phyloP scores from a whole-genome alignment of 2,888 invertebrate species.

The Chironomus tentans region DNA sequence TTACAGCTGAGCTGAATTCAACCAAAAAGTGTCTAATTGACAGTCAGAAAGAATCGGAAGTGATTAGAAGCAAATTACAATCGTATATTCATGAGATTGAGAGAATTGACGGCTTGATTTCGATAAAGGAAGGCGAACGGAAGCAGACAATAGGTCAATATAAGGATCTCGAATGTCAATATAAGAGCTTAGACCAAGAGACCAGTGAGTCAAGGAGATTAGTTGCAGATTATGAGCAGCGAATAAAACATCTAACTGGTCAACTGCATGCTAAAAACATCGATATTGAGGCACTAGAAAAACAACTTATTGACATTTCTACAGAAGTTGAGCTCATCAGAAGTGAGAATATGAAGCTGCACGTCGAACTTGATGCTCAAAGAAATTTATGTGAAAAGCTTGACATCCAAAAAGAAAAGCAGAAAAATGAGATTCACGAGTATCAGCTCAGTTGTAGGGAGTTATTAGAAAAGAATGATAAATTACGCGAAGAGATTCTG shows the following conservation, averaged over 20 bases:
- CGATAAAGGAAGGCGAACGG: slow-evolving; percentile 7
- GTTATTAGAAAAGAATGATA: slow-evolving; percentile 13
- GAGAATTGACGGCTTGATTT: slow-evolving; percentile 5
- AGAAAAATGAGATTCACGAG: slow-evolving; percentile 47
- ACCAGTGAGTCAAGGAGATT: background rate
- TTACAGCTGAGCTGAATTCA: slow-evolving; percentile 13
- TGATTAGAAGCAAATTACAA: slow-evolving; percentile 13
- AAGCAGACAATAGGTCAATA: slow-evolving; percentile 9
- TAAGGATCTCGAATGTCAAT: slow-evolving; percentile 22
- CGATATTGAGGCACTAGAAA: slow-evolving; percentile 14
- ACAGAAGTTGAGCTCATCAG: slow-evolving; percentile 17
- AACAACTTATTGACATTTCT: slow-evolving; percentile 19
- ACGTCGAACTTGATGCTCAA: slow-evolving; percentile 51
- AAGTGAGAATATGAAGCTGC: slow-evolving; percentile 8
- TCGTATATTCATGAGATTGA: slow-evolving; percentile 23
- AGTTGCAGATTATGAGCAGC: slow-evolving; percentile 1
- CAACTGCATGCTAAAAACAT: background rate
- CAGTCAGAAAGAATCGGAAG: slow-evolving; percentile 14
- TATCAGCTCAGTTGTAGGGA: slow-evolving; percentile 31
- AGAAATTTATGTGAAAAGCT: slow-evolving; percentile 53
- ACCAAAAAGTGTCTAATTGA: slow-evolving; percentile 20
- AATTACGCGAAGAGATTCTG: background rate
- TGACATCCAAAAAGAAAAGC: slow-evolving; percentile 57
- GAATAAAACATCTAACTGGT: background rate
- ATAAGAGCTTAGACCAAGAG: slow-evolving; percentile 13